Conservation (phyloP, 2,797 vertebrate species). For the Margarornis squamiger region DNA sequence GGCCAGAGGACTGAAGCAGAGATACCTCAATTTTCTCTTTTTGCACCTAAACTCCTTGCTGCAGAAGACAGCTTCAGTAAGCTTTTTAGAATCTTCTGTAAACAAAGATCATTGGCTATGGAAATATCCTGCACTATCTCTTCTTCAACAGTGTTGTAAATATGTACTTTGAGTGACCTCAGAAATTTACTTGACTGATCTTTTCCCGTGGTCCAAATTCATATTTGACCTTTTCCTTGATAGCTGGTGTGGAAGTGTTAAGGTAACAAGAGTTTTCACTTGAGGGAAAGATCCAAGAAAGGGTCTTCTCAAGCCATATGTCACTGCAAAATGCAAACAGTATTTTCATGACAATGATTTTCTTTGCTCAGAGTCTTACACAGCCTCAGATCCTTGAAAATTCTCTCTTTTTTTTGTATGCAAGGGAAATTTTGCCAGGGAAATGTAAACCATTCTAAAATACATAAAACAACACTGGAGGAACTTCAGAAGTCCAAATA, state of each 20-base stretch:
- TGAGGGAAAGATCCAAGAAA: background rate
- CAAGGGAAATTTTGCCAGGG: background rate
- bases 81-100: background rate
- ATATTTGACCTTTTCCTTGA: background rate
- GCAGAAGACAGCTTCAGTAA: background rate
- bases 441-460: slow-evolving; percentile 12
- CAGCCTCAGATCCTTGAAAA: background rate
- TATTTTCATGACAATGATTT: background rate
- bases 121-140: background rate
- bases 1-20: background rate
- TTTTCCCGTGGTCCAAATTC: background rate
- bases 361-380: background rate
- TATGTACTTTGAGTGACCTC: background rate
- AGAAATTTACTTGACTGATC: background rate
- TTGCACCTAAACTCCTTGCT: background rate
- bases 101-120: background rate
- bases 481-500: slow-evolving; percentile 31
- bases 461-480: background rate
- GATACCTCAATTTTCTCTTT: background rate
- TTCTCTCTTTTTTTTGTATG: background rate
- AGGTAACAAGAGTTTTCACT: background rate
- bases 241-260: background rate
- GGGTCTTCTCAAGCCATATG: background rate
- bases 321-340: background rate
- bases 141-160: background rate